Percentiles rank a stretch among this genome's conserved stretches.
These are phyloP conservation scores for Eupithecia inturbata DNA, from an alignment of 2,888 invertebrate genomes.

Conservation along the genomic window DNA sequence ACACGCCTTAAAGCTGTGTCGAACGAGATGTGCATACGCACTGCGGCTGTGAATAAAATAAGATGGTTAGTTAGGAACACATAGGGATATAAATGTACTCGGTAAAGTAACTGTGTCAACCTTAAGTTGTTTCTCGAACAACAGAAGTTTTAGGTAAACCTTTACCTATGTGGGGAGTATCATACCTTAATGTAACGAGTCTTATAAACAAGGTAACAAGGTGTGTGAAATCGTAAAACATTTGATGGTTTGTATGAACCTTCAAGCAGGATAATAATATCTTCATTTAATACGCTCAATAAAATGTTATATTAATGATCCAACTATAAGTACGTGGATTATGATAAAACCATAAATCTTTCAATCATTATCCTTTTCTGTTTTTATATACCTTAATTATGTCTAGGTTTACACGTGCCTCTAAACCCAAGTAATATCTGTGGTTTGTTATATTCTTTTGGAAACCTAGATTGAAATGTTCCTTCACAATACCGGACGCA, in stretches of 20 bases:
- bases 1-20: conserved; percentile 50
- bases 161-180: background rate
- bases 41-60: conserved; percentile 30
- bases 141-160: background rate
- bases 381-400: conserved; percentile 32
- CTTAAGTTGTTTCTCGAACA: background rate
- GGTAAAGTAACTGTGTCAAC: background rate
- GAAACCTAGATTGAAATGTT: conserved; percentile 31
- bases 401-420: conserved; percentile 10
- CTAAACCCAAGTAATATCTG: background rate
- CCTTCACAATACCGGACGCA: conserved; percentile 48
- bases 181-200: background rate
- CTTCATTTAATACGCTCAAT: conserved; percentile 56
- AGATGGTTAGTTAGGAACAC: background rate
- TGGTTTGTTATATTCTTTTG: background rate
- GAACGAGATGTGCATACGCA: conserved; percentile 46
- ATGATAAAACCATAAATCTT: conserved; percentile 53
- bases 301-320: conserved; percentile 56
- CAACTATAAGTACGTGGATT: conserved; percentile 43
- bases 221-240: conserved; percentile 44
- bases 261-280: conserved; percentile 48
- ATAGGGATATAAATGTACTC: background rate
- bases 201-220: background rate
- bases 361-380: conserved; percentile 48
- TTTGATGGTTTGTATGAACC: conserved; percentile 52